Evolutionary conservation across 2,888 invertebrate genomes (phyloP).

Genomic region (Thumatha senex): DNA sequence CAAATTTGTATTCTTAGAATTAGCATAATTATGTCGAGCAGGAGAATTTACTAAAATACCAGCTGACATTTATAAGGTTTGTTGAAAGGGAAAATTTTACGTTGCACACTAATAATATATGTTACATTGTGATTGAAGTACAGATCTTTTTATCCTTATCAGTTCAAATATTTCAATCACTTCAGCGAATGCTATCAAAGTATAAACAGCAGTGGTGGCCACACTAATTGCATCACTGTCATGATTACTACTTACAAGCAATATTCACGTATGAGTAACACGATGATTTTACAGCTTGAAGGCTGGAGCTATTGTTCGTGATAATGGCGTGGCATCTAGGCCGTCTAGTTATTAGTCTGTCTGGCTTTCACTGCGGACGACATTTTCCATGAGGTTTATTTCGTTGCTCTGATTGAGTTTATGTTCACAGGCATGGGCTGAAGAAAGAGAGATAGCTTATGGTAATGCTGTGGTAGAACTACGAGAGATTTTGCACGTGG

Average conservation of each 20-base stretch:
- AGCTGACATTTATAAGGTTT: no score
- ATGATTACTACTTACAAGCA: not conserved
- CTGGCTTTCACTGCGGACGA: slow-evolving; percentile 4
- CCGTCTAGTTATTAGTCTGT: not conserved
- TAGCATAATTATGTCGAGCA: not conserved
- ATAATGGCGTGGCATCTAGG: slow-evolving; percentile 2
- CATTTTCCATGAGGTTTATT: slow-evolving; percentile 4
- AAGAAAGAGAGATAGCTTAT: not conserved
- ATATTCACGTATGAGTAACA: not conserved
- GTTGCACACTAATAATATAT: no score
- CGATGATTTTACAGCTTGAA: not conserved
- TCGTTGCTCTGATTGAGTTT: not conserved
- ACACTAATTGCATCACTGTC: not conserved
- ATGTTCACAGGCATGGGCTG: not conserved
- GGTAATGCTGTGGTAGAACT: not conserved
- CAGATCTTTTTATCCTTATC: no score
- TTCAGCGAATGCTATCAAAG: not conserved
- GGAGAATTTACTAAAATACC: not conserved
- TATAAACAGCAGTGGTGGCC: not conserved
- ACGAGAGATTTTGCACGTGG: no score
- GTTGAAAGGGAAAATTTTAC: no score
- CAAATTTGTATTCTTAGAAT: no score
- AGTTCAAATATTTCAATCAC: not conserved
- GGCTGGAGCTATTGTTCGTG: not conserved
- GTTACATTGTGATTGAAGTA: no score